Evolutionary conservation across 2,797 vertebrate genomes (phyloP), one percentile per base, ranked within the genome.

Genomic region (Tragopan temminckii): DNA sequence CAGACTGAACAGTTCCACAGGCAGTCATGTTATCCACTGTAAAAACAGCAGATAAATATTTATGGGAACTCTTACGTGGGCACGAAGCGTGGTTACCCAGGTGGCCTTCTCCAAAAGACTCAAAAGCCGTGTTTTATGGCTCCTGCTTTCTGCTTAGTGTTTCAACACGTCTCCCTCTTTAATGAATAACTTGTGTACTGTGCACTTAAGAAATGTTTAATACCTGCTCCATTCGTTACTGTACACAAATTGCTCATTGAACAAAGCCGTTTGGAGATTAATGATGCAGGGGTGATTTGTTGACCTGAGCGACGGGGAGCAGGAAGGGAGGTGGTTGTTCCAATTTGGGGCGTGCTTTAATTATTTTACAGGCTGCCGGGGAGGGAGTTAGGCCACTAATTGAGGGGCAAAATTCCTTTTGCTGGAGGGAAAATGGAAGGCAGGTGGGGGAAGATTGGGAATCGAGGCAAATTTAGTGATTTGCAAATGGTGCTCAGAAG

Each of bases 241-340:
- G 75, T 61, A 45, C 88, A 64, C 94, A 94, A 91, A 94, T 90
- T 87, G 85, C 88, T 96, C 94, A 27, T 95, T 95, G 86, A 89
- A 17, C 96, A 97, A 97, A 97, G 72, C 97, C 95, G 97, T 98
- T 97, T 97, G 93, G 97, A 97, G 97, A 97, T 95, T 85, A 92
- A 92, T 94, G 90, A 88, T 93, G 92, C 67, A 94, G 94, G 84
- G 77, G 70, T 95, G 74, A 96, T 87, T 94, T 93, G 94, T 86
- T 94, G 76, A 93, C 94, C 78, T 90, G 87, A 90, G 17, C 18
- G 5, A 20, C 31, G 29, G 80, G 81, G 62, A 75, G 63, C 7
- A 0, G 88, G 46, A 35, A 1, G 3, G 66, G 59, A 50, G 55
- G 95, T 96, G 72, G 82, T 83, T 94, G 29, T 55, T 83, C 45